Base-by-base conservation (phyloP, 2,888 invertebrate genomes). In the Acholoe squamosa region DNA sequence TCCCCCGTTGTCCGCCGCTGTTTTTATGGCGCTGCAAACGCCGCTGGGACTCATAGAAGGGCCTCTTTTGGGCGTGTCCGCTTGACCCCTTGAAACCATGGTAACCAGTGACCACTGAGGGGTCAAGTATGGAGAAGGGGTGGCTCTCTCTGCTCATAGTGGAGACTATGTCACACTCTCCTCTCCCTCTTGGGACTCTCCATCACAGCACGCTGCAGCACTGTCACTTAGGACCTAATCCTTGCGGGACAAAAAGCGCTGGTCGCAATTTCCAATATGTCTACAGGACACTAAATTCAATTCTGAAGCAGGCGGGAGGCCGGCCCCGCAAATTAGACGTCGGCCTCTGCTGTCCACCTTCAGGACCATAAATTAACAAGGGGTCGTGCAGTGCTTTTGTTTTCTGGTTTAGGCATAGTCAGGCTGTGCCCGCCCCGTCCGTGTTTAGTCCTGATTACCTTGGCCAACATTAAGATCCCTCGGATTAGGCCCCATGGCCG, bases 241-340 rank as follows among this genome's bases (percentile, higher is more conserved):
- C 86, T 54, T 54, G 14, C 16, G 22, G 86, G 86, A 54, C 52
- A 52, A 86, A 80, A 86, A 52, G 86, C 56, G 54, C 86, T n/a
- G 86, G 25, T 28, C 54, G 56, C 86, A 86, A 86, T 86, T 86
- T 86, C 86, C 86, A 86, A 86, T 86, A 86, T 86, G 86, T 86
- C 86, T 25, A 25, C 86, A 86, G 86, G 86, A 52, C 86, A 86
- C 86, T 86, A 86, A 86, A 86, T 86, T 86, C 86, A 86, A 86
- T 86, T 86, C 86, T 28, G 54, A 14, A 33, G 19, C 54, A 19
- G 54, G 28, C 56, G 54, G 25, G 19, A 25, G 31, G n/a, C 12
- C 86, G 25, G 54, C 86, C 86, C 54, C 14, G 86, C 86, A 86
- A 86, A 86, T 86, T 86, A 86, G 86, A 52, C 51, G 86, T 31